phyloP scores from a whole-genome alignment of 2,113 vertebrate species.

The Lophochroa leadbeateri region DNA sequence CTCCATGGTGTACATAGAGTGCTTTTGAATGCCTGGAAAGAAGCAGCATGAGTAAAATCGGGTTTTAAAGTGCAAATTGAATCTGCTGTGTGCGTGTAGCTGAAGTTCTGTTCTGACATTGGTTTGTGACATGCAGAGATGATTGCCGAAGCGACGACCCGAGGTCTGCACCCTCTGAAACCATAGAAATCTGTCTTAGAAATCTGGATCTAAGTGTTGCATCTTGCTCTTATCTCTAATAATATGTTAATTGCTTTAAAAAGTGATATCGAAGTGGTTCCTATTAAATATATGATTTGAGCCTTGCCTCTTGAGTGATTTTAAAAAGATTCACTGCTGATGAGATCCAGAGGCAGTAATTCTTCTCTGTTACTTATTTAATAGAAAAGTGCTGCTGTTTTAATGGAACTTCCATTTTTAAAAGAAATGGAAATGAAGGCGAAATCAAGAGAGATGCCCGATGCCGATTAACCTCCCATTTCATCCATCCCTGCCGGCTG shows the following conservation, averaged over 20 bases:
- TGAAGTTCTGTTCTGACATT: neutral
- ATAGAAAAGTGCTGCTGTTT: slow-evolving; percentile 38
- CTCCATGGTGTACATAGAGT: neutral
- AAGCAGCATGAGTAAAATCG: neutral
- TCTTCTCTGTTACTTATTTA: slow-evolving; percentile 3
- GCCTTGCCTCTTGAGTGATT: slow-evolving; percentile 59
- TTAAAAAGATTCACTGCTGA: slow-evolving; percentile 25
- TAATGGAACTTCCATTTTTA: slow-evolving; percentile 33
- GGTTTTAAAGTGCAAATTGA: neutral
- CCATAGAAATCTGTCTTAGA: neutral
- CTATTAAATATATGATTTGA: slow-evolving; percentile 67
- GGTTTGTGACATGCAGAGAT: neutral
- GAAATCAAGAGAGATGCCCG: slow-evolving; percentile 20
- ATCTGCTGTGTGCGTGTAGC: neutral
- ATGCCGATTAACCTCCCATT: neutral
- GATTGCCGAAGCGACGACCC: neutral
- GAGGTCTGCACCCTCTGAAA: neutral
- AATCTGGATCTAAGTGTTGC: slow-evolving; percentile 43
- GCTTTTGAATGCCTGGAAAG: neutral
- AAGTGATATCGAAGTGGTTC: slow-evolving; percentile 57
- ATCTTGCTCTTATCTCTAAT: slow-evolving; percentile 57
- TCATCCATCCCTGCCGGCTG: neutral
- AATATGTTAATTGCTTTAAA: slow-evolving; percentile 64
- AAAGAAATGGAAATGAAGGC: slow-evolving; percentile 43
- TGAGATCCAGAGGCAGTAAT: slow-evolving; percentile 34